Base-by-base conservation (phyloP, 2,888 invertebrate genomes). In the Beris chalybata region DNA sequence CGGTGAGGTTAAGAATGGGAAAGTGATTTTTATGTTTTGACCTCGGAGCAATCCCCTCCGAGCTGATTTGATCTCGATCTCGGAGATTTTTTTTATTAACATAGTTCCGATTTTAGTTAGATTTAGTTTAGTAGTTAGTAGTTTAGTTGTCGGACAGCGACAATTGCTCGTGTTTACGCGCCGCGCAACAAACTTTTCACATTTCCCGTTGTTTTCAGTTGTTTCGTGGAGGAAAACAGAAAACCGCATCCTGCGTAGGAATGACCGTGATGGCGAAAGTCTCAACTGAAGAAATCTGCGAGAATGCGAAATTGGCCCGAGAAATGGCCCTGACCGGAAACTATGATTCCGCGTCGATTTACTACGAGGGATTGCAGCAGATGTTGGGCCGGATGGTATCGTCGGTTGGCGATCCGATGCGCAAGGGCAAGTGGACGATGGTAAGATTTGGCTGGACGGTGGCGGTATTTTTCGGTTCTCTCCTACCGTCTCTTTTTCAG, bases 301-400 rank as follows among this genome's bases (percentile, higher is more conserved):
- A 96, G 83, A 96, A 95, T 84, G 92, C 95, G 68, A 95, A 93
- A 82, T 82, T 95, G 81, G 97, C 95, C 67, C 86, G 97, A 76
- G 97, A 98, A 84, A 93, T 92, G 89, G 93, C 95, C 70, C 83
- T 97, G 76, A 89, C 93, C 78, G 97, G 97, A 29, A 95, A 96
- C 82, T 98, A 98, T 78, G 97, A 97, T 77, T 92, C 93, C 70
- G 92, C 97, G 30, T 86, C 91, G 72, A 92, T 96, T 67, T 96
- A 95, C 81, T 97, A 96, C 79, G 93, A 96, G 79, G 93, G 94
- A 63, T 91, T 93, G 9, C 86, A 97, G 67, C 93, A 95, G 79
- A 93, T 95, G 85, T 90, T 98, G 74, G 91, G 92, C 74, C 87
- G 91, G 74, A 85, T 95, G 68, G 85, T 97, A 53, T 85, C 87